Percentiles rank a stretch among this genome's conserved stretches.
Conservation (phyloP, 2,888 invertebrate genomes). For the Cheilosia grossa region DNA sequence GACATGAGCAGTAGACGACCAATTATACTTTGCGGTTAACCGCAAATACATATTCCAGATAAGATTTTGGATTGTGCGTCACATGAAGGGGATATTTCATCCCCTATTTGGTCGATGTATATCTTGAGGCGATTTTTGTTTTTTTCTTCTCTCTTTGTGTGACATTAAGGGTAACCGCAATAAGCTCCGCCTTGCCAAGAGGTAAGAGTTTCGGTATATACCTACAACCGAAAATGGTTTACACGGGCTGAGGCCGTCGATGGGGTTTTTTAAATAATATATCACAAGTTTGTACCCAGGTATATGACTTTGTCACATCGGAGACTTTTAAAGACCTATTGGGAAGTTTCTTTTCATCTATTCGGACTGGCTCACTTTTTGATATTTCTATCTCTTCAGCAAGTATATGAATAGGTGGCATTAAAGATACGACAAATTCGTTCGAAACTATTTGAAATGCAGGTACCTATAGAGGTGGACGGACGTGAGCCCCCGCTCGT, state of each 20-base stretch:
- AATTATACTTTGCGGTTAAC: constrained; percentile 84
- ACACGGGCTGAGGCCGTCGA: not conserved
- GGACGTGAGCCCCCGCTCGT: no score
- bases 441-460: no score
- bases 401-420: no score
- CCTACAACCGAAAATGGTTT: not conserved
- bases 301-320: no score
- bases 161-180: constrained; percentile 83
- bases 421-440: no score
- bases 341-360: no score
- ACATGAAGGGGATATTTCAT: constrained; percentile 59
- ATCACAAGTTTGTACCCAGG: no score
- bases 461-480: no score
- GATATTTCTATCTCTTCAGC: no score
- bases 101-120: constrained; percentile 57
- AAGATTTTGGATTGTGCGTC: constrained; percentile 76
- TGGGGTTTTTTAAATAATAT: no score
- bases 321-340: no score
- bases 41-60: constrained; percentile 82
- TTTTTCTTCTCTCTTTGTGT: constrained; percentile 34
- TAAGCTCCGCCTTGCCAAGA: constrained; percentile 84
- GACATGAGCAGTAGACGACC: constrained; percentile 80
- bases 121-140: constrained; percentile 55
- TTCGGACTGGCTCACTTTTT: no score
- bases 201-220: not conserved